Conservation (phyloP, 2,797 vertebrate genomes). For the Macroramphosus scolopax region DNA sequence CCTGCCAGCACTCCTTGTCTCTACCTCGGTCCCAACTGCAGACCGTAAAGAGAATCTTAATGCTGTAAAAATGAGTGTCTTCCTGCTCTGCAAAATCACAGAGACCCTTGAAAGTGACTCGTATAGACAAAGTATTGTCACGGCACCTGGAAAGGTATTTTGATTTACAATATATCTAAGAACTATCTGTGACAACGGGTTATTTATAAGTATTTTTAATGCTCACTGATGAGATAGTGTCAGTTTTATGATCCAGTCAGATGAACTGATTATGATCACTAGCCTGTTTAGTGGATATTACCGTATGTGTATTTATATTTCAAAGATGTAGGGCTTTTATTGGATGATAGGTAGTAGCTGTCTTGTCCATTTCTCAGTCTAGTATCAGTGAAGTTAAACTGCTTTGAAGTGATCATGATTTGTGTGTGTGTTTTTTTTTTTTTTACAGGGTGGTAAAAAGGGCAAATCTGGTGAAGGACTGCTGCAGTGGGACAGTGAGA, state of each 20-base stretch:
- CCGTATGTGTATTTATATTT: constrained; percentile 83
- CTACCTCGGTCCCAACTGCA: constrained; percentile 65
- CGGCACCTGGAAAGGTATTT: constrained; percentile 77
- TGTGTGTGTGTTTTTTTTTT: no score
- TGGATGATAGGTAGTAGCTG: background rate
- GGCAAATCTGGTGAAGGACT: constrained; percentile 68
- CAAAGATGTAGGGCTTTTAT: constrained; percentile 81
- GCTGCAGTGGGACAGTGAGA: constrained; percentile 88
- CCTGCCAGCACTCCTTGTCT: constrained; percentile 78
- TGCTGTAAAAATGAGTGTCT: constrained; percentile 94
- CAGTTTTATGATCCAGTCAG: constrained; percentile 78
- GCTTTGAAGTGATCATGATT: background rate
- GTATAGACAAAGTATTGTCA: constrained; percentile 73
- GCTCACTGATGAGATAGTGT: constrained; percentile 86
- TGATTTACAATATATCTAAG: background rate
- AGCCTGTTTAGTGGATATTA: constrained; percentile 85
- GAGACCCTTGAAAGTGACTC: constrained; percentile 86
- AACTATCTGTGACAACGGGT: fast-evolving
- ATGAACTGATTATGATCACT: constrained; percentile 60
- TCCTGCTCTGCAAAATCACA: constrained; percentile 85
- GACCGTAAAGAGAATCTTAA: constrained; percentile 85
- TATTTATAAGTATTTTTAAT: constrained; percentile 10
- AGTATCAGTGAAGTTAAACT: background rate
- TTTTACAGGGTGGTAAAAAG: constrained; percentile 86
- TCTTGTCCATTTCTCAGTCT: no score